Evolutionary conservation across 2,888 invertebrate species (phyloP).

Genomic region (Campaea margaritaria): DNA sequence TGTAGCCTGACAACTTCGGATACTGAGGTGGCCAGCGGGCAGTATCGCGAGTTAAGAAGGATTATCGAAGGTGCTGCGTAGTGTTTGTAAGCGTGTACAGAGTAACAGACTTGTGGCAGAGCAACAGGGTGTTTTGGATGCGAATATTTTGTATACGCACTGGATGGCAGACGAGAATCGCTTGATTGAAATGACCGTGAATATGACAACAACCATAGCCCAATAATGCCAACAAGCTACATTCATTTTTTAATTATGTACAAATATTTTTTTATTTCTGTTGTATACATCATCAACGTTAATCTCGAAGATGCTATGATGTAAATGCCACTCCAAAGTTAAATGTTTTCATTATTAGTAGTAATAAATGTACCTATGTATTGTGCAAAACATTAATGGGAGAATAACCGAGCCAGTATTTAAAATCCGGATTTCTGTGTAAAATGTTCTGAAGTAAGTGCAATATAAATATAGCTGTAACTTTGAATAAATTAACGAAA

Average conservation of each 20-base stretch:
- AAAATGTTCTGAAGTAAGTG: constrained; percentile 74
- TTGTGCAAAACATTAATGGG: constrained; percentile 64
- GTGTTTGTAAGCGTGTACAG: constrained; percentile 64
- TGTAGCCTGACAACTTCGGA: constrained; percentile 67
- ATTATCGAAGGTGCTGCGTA: constrained; percentile 71
- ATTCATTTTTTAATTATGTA: constrained; percentile 44
- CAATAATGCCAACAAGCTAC: constrained; percentile 43
- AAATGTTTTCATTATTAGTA: constrained; percentile 61
- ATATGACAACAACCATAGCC: constrained; percentile 50
- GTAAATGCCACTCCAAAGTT: constrained; percentile 54
- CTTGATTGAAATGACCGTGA: constrained; percentile 43
- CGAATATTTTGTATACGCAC: constrained; percentile 49
- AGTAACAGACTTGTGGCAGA: constrained; percentile 64
- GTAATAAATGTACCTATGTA: constrained; percentile 50
- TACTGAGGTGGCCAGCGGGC: constrained; percentile 38
- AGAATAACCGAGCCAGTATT: constrained; percentile 83
- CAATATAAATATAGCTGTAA: constrained; percentile 79
- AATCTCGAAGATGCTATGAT: constrained; percentile 40
- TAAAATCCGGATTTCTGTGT: constrained; percentile 80
- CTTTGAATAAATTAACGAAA: constrained; percentile 59
- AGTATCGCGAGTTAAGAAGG: constrained; percentile 64
- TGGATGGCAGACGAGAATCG: constrained; percentile 33
- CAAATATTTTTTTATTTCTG: constrained; percentile 48
- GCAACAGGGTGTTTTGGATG: constrained; percentile 59
- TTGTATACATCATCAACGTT: constrained; percentile 44